A percentile compares a stretch with the other conserved stretches of the same genome.
phyloP scores from a whole-genome alignment of 2,888 invertebrate species.

The Ennomos fuscantarius region DNA sequence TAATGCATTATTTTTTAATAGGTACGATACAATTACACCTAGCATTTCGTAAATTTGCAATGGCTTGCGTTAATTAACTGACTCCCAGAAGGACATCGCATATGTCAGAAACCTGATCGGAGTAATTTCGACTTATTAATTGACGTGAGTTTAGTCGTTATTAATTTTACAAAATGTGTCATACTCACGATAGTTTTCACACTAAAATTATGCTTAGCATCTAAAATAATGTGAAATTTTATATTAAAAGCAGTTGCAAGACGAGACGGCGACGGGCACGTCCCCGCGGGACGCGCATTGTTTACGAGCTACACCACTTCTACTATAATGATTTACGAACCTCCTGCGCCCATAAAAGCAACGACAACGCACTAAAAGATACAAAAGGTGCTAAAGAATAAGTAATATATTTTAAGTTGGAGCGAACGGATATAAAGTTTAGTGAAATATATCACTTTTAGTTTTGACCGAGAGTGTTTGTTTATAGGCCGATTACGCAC shows the following conservation, averaged over 20 bases:
- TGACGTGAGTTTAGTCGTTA: too few relatives aligned
- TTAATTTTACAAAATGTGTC: too few relatives aligned
- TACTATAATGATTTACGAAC: slow-evolving; percentile 84
- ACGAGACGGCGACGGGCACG: slow-evolving; percentile 12
- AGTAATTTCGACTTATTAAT: too few relatives aligned
- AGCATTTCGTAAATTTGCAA: too few relatives aligned
- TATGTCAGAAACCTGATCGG: too few relatives aligned
- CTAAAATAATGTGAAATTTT: not conserved
- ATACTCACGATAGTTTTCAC: too few relatives aligned
- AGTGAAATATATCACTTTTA: slow-evolving; percentile 84
- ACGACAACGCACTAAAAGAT: slow-evolving; percentile 83
- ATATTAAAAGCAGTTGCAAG: not conserved
- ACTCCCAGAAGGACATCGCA: too few relatives aligned
- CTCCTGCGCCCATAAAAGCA: slow-evolving; percentile 79
- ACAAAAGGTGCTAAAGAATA: slow-evolving; percentile 85
- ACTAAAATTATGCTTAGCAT: too few relatives aligned
- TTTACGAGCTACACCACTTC: slow-evolving; percentile 80
- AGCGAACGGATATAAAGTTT: slow-evolving; percentile 81
- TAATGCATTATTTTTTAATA: too few relatives aligned
- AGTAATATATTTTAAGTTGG: slow-evolving; percentile 82
- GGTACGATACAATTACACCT: too few relatives aligned
- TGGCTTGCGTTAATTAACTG: too few relatives aligned
- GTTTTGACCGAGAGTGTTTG: slow-evolving; percentile 77
- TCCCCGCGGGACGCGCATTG: slow-evolving; percentile 72
- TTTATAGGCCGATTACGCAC: slow-evolving; percentile 80